A percentile compares a stretch with the other conserved stretches of the same genome.
phyloP scores from a whole-genome alignment of 2,888 invertebrate genomes.

The Ectropis crepuscularia region DNA sequence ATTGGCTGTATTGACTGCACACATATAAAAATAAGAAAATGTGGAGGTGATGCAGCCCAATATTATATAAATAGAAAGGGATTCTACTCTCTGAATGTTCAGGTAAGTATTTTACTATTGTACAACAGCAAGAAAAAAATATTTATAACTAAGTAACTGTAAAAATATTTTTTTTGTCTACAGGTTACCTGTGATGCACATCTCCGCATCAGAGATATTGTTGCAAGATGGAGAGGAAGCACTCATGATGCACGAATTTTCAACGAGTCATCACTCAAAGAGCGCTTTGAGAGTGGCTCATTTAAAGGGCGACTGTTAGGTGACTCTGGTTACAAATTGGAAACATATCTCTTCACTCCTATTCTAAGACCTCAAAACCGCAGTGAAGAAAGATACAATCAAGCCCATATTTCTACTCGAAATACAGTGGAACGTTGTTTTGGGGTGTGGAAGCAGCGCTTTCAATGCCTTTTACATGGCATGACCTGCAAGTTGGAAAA shows the following conservation, averaged over 20 bases:
- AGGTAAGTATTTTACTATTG: too few species aligned
- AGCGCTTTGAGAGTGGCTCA: neutral
- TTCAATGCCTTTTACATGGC: conserved; percentile 1
- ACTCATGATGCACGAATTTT: conserved; percentile 2
- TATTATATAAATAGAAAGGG: conserved; percentile 3
- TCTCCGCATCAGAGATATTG: neutral
- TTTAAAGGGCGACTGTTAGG: conserved; percentile 2
- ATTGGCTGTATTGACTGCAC: conserved; percentile 11
- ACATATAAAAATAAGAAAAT: conserved; percentile 6
- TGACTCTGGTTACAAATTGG: neutral
- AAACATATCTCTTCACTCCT: conserved; percentile 1
- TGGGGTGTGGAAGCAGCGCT: conserved; percentile 11
- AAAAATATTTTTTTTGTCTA: neutral
- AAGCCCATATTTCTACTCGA: conserved; percentile 1
- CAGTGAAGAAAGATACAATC: conserved; percentile 1
- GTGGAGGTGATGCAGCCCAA: conserved; percentile 6
- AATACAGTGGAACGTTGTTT: conserved; percentile 15
- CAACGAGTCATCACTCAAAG: neutral
- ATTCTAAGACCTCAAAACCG: neutral
- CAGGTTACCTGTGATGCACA: conserved; percentile 1
- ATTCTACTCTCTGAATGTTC: neutral
- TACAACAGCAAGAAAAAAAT: neutral
- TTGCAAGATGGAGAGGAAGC: conserved; percentile 2
- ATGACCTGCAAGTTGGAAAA: conserved; percentile 3
- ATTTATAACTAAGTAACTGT: neutral